Conservation (phyloP, 1,140 invertebrate genomes). For the Drosophila ercepeae region DNA sequence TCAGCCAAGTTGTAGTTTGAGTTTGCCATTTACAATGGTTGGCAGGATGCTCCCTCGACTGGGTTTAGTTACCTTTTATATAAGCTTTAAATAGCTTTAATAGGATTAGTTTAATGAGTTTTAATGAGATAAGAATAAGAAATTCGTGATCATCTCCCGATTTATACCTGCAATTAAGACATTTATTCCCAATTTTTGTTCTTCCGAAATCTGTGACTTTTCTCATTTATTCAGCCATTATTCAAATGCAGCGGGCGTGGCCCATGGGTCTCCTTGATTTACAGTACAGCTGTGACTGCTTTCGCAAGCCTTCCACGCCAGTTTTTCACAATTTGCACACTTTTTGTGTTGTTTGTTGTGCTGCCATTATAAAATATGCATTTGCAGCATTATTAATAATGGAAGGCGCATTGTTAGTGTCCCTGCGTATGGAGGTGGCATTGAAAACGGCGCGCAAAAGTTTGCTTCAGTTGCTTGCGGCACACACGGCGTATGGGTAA, state of each 20-base stretch:
- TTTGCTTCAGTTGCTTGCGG: slow-evolving; percentile 32
- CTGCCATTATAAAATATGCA: slow-evolving; percentile 72
- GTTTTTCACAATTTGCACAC: slow-evolving; percentile 47
- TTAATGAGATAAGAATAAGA: too few relatives aligned
- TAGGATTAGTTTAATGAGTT: too few relatives aligned
- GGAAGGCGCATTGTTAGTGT: slow-evolving; percentile 44
- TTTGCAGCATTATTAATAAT: slow-evolving; percentile 73
- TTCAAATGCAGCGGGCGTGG: slow-evolving; percentile 47
- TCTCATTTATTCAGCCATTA: slow-evolving; percentile 40
- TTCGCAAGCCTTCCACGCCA: slow-evolving; percentile 24
- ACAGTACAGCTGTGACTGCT: slow-evolving; percentile 63
- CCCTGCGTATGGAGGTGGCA: slow-evolving; percentile 39
- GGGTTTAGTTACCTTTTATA: not conserved
- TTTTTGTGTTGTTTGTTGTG: slow-evolving; percentile 27
- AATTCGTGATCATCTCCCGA: not conserved
- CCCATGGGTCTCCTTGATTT: slow-evolving; percentile 54
- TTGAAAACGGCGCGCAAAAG: slow-evolving; percentile 54
- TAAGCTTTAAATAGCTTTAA: not conserved
- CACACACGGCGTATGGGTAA: slow-evolving; percentile 65
- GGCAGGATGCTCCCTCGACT: not conserved
- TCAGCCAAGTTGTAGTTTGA: slow-evolving; percentile 2
- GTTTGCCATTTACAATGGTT: not conserved
- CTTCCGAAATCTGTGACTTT: not conserved
- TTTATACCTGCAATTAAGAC: not conserved
- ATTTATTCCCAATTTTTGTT: slow-evolving; percentile 3